phyloP scores from a whole-genome alignment of 2,888 invertebrate genomes.

The Leptinotarsa peninsularis region DNA sequence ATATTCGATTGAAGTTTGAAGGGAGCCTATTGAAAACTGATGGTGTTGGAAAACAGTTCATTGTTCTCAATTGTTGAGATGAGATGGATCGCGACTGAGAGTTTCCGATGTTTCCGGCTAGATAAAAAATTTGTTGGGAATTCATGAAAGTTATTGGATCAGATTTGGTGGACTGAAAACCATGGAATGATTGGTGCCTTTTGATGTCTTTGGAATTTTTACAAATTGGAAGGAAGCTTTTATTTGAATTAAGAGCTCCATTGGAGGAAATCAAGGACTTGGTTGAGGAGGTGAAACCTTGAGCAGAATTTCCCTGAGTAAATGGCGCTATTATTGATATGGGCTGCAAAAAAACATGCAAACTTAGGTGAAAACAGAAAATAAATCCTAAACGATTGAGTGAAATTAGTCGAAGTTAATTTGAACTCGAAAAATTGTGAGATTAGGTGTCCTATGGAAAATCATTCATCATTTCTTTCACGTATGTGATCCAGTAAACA shows the following conservation, averaged over 20 bases:
- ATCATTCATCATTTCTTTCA: no score
- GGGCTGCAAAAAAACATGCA: conserved; percentile 67
- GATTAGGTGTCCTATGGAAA: no score
- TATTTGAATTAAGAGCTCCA: conserved; percentile 25
- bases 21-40: conserved; percentile 51
- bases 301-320: conserved; percentile 56
- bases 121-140: conserved; percentile 35
- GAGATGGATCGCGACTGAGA: conserved; percentile 39
- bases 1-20: conserved; percentile 40
- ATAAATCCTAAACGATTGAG: conserved; percentile 38
- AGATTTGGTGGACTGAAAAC: conserved; percentile 56
- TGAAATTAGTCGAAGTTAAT: background rate
- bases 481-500: background rate
- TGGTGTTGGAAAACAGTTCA: conserved; percentile 38
- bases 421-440: background rate
- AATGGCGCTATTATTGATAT: conserved; percentile 73
- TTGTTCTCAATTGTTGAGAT: conserved; percentile 31
- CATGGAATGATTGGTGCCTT: conserved; percentile 64
- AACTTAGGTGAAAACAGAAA: conserved; percentile 57
- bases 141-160: conserved; percentile 30
- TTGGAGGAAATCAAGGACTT: conserved; percentile 47
- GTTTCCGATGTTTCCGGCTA: conserved; percentile 41
- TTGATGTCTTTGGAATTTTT: conserved; percentile 50
- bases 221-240: conserved; percentile 15
- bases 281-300: conserved; percentile 49